Conservation (phyloP, 1,140 invertebrate species). For the Drosophila orena region DNA sequence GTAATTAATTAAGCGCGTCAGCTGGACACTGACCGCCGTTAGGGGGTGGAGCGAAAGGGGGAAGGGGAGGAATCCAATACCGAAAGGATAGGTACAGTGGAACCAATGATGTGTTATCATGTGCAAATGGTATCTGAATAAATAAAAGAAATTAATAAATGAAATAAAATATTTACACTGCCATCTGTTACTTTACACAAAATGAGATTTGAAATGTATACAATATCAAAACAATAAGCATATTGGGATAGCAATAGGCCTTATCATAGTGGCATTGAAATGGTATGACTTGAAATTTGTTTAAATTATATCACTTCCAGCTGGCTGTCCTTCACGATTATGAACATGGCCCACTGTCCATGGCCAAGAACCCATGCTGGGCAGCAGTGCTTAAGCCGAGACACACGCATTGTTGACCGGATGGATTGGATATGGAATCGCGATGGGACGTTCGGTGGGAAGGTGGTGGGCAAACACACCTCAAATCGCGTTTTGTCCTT, state of each 20-base stretch:
- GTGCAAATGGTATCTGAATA: too few species aligned
- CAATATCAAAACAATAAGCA: background rate
- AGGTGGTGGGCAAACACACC: constrained; percentile 63
- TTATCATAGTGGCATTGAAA: too few species aligned
- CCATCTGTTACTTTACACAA: too few species aligned
- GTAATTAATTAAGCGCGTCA: constrained; percentile 82
- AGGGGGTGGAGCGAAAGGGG: background rate
- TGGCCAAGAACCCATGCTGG: constrained; percentile 25
- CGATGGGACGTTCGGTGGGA: background rate
- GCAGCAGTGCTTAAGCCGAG: constrained; percentile 34
- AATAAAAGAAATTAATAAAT: too few species aligned
- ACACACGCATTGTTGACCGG: constrained; percentile 42
- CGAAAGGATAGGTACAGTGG: constrained; percentile 59
- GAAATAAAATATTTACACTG: too few species aligned
- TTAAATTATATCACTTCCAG: too few species aligned
- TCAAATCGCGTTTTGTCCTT: constrained; percentile 81
- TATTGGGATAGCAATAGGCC: too few species aligned
- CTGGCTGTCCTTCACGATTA: too few species aligned
- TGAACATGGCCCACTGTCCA: constrained; percentile 13
- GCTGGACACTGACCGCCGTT: constrained; percentile 62
- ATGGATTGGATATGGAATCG: constrained; percentile 21
- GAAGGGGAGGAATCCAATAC: constrained; percentile 9
- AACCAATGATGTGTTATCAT: too few species aligned
- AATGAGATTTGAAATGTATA: too few species aligned
- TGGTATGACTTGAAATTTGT: too few species aligned